phyloP scores from a whole-genome alignment of 2,888 invertebrate genomes.

The Campoplex capitator region DNA sequence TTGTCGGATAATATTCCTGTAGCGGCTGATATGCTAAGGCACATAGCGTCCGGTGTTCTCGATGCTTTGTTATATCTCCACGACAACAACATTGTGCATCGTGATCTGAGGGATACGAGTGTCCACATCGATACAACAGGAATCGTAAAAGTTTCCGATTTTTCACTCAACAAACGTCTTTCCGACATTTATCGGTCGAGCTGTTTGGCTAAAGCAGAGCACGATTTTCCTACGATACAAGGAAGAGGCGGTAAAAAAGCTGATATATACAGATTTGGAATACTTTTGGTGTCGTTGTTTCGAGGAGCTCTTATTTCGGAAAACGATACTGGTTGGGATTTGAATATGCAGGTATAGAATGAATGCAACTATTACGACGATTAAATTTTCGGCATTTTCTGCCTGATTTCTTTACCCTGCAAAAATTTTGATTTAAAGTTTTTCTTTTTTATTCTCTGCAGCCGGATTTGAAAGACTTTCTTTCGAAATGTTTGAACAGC shows the following conservation, averaged over 20 bases:
- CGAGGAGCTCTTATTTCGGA: conserved; percentile 86
- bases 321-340: conserved; percentile 87
- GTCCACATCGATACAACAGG: conserved; percentile 90
- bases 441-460: conserved; percentile 80
- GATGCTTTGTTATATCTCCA: conserved; percentile 92
- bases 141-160: conserved; percentile 88
- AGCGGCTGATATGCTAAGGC: conserved; percentile 87
- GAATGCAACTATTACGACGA: not conserved
- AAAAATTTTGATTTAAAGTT: not conserved
- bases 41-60: conserved; percentile 90
- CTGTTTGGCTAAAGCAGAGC: conserved; percentile 80
- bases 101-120: conserved; percentile 91
- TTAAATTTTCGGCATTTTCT: not conserved
- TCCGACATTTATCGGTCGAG: conserved; percentile 85
- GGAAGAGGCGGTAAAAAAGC: conserved; percentile 88
- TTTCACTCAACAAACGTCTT: conserved; percentile 89
- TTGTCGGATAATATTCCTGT: conserved; percentile 86
- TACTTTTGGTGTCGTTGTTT: conserved; percentile 89
- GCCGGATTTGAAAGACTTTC: conserved; percentile 89
- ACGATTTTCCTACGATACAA: conserved; percentile 82
- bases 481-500: conserved; percentile 89
- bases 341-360: conserved; percentile 83
- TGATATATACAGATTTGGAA: conserved; percentile 91
- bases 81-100: conserved; percentile 92
- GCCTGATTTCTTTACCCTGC: not conserved